A percentile compares a stretch with the other conserved stretches of the same genome.
These are phyloP conservation scores for Centropus unirufus DNA, from an alignment of 2,113 vertebrate species.

Conservation along the genomic window DNA sequence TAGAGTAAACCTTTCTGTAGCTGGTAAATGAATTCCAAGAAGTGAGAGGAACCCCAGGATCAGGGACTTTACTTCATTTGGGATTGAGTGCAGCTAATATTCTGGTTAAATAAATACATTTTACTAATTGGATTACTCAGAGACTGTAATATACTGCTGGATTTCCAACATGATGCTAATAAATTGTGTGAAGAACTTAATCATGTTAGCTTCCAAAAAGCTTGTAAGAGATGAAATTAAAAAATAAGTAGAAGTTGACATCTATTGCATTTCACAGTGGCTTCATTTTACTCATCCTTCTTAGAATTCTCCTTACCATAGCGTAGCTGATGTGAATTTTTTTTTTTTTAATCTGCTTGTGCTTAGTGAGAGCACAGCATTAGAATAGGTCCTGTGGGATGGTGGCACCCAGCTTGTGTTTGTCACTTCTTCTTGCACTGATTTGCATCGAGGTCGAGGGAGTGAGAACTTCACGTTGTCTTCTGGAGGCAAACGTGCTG, in stretches of 20 bases:
- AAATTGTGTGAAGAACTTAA: conserved; percentile 81
- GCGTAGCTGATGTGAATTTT: conserved; percentile 13
- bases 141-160: conserved; percentile 70
- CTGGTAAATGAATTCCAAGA: conserved; percentile 47
- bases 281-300: conserved; percentile 67
- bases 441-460: neutral
- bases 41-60: neutral
- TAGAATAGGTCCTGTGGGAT: neutral
- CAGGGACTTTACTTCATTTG: conserved; percentile 53
- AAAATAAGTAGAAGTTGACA: conserved; percentile 73
- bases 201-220: conserved; percentile 77
- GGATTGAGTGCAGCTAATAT: conserved; percentile 62
- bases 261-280: conserved; percentile 61
- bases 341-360: conserved; percentile 56
- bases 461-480: neutral
- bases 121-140: conserved; percentile 82
- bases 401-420: neutral
- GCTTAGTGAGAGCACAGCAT: neutral
- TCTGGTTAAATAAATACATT: conserved; percentile 77
- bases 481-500: neutral
- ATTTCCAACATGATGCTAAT: conserved; percentile 80
- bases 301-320: conserved; percentile 44
- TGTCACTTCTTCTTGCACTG: neutral
- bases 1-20: conserved; percentile 43
- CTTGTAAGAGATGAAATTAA: conserved; percentile 77